A percentile compares a stretch with the other conserved stretches of the same genome.
Conservation (phyloP, 1,140 invertebrate species). For the Brachionus asplanchnoidis region DNA sequence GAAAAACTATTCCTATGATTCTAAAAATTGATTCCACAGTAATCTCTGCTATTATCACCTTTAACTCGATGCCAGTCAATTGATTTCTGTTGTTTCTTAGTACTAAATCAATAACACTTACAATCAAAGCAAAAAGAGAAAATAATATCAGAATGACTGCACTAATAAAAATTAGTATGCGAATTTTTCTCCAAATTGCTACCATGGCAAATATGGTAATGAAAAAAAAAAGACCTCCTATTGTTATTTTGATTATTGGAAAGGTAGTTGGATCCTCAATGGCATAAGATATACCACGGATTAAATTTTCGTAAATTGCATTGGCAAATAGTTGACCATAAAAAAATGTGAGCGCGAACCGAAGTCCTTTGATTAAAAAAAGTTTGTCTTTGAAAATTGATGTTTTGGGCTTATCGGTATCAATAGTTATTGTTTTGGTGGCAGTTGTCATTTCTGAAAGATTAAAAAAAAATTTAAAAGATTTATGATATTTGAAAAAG, state of each 20-base stretch:
- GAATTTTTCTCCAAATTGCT: slow-evolving; percentile 26
- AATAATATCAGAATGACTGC: background rate
- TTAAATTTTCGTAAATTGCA: slow-evolving; percentile 39
- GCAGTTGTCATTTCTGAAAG: background rate
- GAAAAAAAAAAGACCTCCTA: background rate
- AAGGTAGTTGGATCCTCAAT: slow-evolving; percentile 19
- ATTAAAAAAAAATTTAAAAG: background rate
- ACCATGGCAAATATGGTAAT: slow-evolving; percentile 28
- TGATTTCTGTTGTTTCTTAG: background rate
- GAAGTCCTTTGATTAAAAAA: background rate
- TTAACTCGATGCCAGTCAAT: background rate
- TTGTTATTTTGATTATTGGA: slow-evolving; percentile 25
- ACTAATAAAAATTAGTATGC: slow-evolving; percentile 8
- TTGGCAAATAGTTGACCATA: slow-evolving; percentile 38
- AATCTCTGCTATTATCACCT: background rate
- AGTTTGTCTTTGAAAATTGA: background rate
- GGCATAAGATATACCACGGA: background rate
- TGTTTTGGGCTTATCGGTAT: background rate
- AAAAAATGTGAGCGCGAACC: slow-evolving; percentile 23
- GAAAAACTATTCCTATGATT: background rate
- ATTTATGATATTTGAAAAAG: background rate
- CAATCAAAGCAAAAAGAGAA: slow-evolving; percentile 20
- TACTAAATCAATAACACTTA: slow-evolving; percentile 33
- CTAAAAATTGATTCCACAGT: slow-evolving; percentile 14
- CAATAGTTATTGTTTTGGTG: background rate